phyloP scores from a whole-genome alignment of 1,140 invertebrate species.

The Leptopilina clavipes region DNA sequence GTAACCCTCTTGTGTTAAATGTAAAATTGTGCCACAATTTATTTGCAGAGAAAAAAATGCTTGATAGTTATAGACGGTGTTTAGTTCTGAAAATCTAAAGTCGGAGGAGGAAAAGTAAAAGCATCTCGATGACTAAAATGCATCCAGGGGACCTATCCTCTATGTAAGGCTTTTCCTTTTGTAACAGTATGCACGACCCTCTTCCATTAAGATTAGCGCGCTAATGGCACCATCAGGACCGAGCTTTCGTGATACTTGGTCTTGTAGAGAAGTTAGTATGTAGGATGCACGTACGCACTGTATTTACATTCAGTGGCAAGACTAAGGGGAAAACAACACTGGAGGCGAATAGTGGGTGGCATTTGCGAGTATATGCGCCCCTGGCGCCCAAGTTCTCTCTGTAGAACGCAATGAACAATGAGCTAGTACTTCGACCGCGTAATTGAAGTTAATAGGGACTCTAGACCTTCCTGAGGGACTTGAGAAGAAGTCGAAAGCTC shows the following conservation, averaged over 20 bases:
- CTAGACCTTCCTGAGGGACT: constrained; percentile 50
- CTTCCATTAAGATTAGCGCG: constrained; percentile 63
- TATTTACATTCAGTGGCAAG: constrained; percentile 33
- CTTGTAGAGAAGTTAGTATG: constrained; percentile 35
- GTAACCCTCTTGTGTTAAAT: too few species aligned
- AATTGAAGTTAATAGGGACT: constrained; percentile 58
- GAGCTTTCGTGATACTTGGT: constrained; percentile 24
- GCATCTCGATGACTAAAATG: constrained; percentile 53
- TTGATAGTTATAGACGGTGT: not conserved
- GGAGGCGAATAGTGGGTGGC: constrained; percentile 6
- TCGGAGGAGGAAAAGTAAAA: constrained; percentile 35
- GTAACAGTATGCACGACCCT: constrained; percentile 46
- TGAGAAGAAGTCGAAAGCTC: constrained; percentile 19
- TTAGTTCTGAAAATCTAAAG: not conserved
- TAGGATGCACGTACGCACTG: constrained; percentile 41
- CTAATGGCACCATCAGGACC: constrained; percentile 55
- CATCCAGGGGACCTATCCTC: constrained; percentile 37
- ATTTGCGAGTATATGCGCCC: constrained; percentile 40
- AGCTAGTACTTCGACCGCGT: constrained; percentile 53
- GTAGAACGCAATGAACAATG: constrained; percentile 53
- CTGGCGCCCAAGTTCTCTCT: constrained; percentile 43
- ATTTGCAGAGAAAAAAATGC: not conserved
- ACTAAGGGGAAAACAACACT: not conserved
- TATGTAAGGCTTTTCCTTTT: constrained; percentile 50
- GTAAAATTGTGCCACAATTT: not conserved